Base-by-base conservation (phyloP, 2,113 vertebrate species). In the Chaenogobius annularis region DNA sequence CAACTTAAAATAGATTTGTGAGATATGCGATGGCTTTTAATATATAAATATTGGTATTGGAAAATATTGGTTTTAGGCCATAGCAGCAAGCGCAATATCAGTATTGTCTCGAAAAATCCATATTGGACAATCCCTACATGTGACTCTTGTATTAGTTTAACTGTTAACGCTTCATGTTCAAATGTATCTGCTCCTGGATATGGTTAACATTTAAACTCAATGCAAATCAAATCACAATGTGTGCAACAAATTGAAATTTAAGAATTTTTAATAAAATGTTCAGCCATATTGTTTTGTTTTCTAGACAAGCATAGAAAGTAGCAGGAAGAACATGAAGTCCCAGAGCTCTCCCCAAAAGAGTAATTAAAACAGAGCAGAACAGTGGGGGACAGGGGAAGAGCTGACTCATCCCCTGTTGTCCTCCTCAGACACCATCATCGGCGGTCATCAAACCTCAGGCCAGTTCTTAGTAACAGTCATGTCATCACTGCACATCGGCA, bases 341-440 rank as follows among this genome's bases (percentile, higher is more conserved):
- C 54, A 55, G 65, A 13, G 66, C 5, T 50, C 47, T 15, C 23
- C 48, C 58, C 72, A 83, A 73, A 66, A 40, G 73, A n/a, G 58
- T 79, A 85, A 89, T 89, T 87, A 84, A 82, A 88, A 89, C 68
- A 75, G 70, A 58, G 67, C 66, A 80, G 73, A 75, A 56, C 73
- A 70, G 48, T 2, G 74, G 66, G 65, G 73, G 74, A 52, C 73
- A 71, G 48, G 2, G 74, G 64, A 66, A 67, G 12, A 63, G 87
- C 88, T 88, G 89, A 89, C 84, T 91, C 90, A 89, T 54, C 83
- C 83, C 74, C 61, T n/a, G 56, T 82, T 74, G 84, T 84, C 79
- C 82, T 76, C 81, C 63, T 69, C 54, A 61, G 66, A 74, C 78
- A 69, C 81, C 81, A 77, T 83, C 80, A 82, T 70, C 17, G 72